These are phyloP conservation scores for Drosophila repletoides DNA, from an alignment of 1,140 invertebrate genomes.

Conservation along the genomic window DNA sequence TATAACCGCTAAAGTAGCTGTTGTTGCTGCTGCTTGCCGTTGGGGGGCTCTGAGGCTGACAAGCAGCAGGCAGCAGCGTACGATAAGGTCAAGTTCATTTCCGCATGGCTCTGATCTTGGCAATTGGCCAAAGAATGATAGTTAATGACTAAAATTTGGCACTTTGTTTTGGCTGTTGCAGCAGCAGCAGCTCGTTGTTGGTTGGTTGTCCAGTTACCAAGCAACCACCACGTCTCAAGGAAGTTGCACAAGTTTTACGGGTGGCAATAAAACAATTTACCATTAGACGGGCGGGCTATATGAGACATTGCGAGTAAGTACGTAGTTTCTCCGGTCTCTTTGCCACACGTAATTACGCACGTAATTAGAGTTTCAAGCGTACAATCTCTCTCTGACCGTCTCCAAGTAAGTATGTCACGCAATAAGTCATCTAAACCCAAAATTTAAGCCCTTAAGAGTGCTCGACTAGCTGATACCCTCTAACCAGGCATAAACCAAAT, in stretches of 20 bases:
- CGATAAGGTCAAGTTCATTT: constrained; percentile 79
- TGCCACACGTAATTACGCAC: constrained; percentile 42
- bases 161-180: constrained; percentile 1
- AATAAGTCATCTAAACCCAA: constrained; percentile 19
- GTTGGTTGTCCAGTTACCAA: background rate
- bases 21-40: background rate
- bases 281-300: constrained; percentile 58
- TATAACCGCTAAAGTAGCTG: constrained; percentile 31
- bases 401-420: constrained; percentile 25
- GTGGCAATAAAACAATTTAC: constrained; percentile 56
- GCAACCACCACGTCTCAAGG: constrained; percentile 31
- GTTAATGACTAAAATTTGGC: constrained; percentile 19
- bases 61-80: too few relatives aligned
- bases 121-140: constrained; percentile 22
- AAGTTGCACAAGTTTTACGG: constrained; percentile 71
- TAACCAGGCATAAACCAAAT: too few relatives aligned
- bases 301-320: background rate
- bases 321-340: constrained; percentile 26
- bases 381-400: constrained; percentile 53
- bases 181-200: too few relatives aligned
- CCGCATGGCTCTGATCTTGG: constrained; percentile 49
- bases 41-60: constrained; percentile 25
- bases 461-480: too few relatives aligned
- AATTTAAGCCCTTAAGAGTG: background rate
- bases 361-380: constrained; percentile 63